Conservation (phyloP, 2,888 invertebrate species). For the Prenolepis imparis region DNA sequence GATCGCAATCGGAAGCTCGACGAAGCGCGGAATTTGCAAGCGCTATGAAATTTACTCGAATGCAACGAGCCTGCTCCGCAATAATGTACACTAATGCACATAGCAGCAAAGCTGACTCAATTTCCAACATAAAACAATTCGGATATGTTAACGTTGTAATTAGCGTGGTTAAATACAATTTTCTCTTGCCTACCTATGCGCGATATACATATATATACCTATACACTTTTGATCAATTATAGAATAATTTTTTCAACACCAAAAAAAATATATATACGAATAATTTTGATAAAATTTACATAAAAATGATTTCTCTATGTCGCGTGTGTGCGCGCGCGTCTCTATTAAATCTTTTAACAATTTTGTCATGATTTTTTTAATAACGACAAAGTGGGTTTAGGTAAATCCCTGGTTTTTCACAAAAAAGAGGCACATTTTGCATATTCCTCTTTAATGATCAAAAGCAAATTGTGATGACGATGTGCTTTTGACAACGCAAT, state of each 20-base stretch:
- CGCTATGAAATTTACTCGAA: conserved; percentile 23
- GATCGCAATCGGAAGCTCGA: conserved; percentile 43
- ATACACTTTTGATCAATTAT: neutral
- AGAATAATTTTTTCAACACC: neutral
- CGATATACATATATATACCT: neutral
- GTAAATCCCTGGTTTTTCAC: neutral
- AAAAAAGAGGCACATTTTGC: neutral
- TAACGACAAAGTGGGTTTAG: neutral
- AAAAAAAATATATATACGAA: neutral
- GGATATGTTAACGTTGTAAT: conserved; percentile 10
- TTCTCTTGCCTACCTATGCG: neutral
- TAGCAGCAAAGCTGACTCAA: conserved; percentile 1
- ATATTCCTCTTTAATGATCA: neutral
- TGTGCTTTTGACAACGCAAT: neutral
- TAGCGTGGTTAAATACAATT: conserved; percentile 4
- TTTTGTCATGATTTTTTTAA: neutral
- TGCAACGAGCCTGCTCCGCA: conserved; percentile 11
- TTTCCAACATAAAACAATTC: conserved; percentile 26
- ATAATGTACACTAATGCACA: conserved; percentile 25
- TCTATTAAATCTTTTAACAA: neutral
- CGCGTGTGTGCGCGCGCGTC: neutral
- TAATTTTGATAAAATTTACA: neutral
- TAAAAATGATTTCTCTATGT: neutral
- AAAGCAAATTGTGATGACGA: neutral
- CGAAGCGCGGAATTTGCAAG: conserved; percentile 39